phyloP scores from a whole-genome alignment of 1,140 invertebrate genomes.

The Meloidogyne hapla region DNA sequence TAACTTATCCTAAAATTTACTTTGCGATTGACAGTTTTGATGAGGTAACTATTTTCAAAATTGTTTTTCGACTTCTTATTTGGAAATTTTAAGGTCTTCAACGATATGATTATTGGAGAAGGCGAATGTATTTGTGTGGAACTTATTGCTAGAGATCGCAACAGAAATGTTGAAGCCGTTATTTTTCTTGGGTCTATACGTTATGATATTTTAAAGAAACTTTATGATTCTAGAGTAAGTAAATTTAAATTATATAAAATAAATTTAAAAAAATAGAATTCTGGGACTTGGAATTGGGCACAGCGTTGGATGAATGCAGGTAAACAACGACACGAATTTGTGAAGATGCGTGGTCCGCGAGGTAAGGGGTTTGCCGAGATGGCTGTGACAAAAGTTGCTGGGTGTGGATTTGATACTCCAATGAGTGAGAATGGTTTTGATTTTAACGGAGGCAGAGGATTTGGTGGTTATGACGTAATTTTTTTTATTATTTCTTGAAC shows the following conservation, averaged over 20 bases:
- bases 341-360: conserved; percentile 91
- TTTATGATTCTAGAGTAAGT: conserved; percentile 89
- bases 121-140: conserved; percentile 98
- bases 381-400: conserved; percentile 86
- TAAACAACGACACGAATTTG: conserved; percentile 81
- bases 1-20: conserved; percentile 96
- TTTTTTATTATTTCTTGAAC: not conserved
- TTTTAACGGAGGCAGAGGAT: conserved; percentile 30
- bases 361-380: conserved; percentile 96
- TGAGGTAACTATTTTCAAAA: conserved; percentile 71
- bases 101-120: conserved; percentile 86
- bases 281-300: conserved; percentile 91
- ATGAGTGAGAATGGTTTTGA: conserved; percentile 75
- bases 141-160: conserved; percentile 82
- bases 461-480: conserved; percentile 13
- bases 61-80: not conserved
- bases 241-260: conserved; percentile 1
- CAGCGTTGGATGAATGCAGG: conserved; percentile 83
- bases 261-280: conserved; percentile 72
- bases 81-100: conserved; percentile 74
- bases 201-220: conserved; percentile 91
- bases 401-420: conserved; percentile 85
- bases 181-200: conserved; percentile 93
- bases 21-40: conserved; percentile 99
- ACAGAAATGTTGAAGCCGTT: conserved; percentile 77